These are phyloP conservation scores for Capra hircus DNA, from an alignment of 2,113 vertebrate species.

Conservation along the genomic window DNA sequence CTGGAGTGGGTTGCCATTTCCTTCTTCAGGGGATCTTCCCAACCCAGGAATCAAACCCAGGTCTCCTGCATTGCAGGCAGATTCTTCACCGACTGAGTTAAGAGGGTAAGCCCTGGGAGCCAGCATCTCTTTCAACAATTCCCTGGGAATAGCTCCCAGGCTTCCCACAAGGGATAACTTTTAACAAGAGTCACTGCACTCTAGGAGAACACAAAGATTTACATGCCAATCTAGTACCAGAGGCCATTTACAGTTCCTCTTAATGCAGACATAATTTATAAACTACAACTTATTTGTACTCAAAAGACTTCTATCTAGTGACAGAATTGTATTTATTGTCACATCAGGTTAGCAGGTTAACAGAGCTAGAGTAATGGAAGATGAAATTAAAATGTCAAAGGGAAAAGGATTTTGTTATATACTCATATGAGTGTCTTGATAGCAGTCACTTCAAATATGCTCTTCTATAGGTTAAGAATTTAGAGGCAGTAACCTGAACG, in stretches of 20 bases:
- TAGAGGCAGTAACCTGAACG: not conserved
- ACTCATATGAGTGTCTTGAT: not conserved
- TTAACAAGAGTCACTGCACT: not conserved
- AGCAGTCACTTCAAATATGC: not conserved
- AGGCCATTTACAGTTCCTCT: not conserved
- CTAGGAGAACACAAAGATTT: not conserved
- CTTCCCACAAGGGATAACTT: not conserved
- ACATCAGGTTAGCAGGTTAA: not conserved
- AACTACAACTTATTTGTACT: not conserved
- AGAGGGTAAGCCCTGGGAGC: not conserved
- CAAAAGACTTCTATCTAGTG: rapidly evolving
- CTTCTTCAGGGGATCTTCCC: not conserved
- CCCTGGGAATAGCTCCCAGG: not conserved
- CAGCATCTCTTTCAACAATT: not conserved
- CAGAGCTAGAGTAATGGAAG: not conserved
- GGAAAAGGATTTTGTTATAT: not conserved
- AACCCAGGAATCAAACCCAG: not conserved
- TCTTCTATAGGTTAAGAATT: not conserved
- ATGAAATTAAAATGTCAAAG: not conserved
- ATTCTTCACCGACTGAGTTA: not conserved
- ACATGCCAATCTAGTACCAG: too few relatives aligned
- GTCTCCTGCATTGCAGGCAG: not conserved
- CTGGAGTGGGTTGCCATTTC: not conserved
- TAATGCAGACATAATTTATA: not conserved
- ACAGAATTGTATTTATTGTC: not conserved